A percentile compares a stretch with the other conserved stretches of the same genome.
Conservation (phyloP, 2,113 vertebrate species). For the Bagarius yarrelli region DNA sequence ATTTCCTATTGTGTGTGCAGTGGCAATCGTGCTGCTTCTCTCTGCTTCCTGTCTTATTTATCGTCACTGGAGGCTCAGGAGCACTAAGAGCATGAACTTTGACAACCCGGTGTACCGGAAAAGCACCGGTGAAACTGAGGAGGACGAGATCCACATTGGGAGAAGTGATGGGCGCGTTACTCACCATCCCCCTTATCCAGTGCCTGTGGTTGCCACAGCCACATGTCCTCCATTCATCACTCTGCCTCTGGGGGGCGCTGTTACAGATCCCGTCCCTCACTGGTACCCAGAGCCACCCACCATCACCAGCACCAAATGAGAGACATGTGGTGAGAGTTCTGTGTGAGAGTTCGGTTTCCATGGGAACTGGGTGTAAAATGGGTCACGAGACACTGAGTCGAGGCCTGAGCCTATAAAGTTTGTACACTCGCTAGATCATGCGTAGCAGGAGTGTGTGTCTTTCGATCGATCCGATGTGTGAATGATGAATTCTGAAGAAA, state of each 20-base stretch:
- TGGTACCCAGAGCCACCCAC: conserved; percentile 76
- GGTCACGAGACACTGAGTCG: neutral
- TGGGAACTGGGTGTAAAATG: neutral
- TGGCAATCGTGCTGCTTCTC: conserved; percentile 86
- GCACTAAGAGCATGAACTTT: conserved; percentile 99
- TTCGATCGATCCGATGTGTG: neutral
- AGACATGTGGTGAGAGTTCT: neutral
- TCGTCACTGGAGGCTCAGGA: conserved; percentile 94
- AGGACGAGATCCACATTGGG: conserved; percentile 94
- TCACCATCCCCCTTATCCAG: conserved; percentile 80
- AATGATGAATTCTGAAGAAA: neutral
- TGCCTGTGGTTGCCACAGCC: conserved; percentile 69
- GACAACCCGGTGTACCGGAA: conserved; percentile 98
- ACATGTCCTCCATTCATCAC: conserved; percentile 73
- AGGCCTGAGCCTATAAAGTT: neutral
- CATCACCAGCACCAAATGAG: conserved; percentile 69
- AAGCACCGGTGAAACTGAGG: conserved; percentile 89
- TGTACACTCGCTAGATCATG: neutral
- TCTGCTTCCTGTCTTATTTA: conserved; percentile 88
- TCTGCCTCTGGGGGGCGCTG: conserved; percentile 68
- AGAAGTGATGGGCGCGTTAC: conserved; percentile 80
- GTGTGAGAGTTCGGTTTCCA: neutral
- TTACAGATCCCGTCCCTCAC: conserved; percentile 73
- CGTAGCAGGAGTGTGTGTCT: neutral
- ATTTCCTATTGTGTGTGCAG: conserved; percentile 80